phyloP scores from a whole-genome alignment of 2,888 invertebrate species.

The Tipula confusa region DNA sequence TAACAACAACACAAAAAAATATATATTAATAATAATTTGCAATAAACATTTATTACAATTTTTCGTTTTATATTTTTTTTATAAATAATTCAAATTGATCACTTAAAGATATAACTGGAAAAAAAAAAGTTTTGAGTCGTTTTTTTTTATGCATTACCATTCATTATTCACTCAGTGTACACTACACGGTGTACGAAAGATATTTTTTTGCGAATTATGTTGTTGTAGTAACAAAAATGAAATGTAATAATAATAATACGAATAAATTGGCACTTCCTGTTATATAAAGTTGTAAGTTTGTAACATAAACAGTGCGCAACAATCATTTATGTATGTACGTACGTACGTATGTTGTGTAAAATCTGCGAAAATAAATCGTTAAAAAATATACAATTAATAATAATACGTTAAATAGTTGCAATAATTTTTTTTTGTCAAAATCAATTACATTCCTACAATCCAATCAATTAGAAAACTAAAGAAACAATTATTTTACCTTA shows the following conservation, averaged over 20 bases:
- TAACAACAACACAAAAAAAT: not conserved
- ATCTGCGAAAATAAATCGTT: not conserved
- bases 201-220: not conserved
- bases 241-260: not conserved
- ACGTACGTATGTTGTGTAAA: not conserved
- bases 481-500: not conserved
- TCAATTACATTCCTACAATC: constrained; percentile 25
- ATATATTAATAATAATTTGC: not conserved
- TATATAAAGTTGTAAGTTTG: not conserved
- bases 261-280: constrained; percentile 20
- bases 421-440: not conserved
- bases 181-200: not conserved
- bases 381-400: not conserved
- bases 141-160: not conserved
- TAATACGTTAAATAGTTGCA: not conserved
- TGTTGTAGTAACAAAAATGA: not conserved
- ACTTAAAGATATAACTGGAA: not conserved
- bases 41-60: constrained; percentile 1
- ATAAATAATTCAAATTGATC: constrained; percentile 12
- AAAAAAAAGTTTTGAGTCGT: not conserved
- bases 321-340: not conserved
- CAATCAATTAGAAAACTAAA: not conserved
- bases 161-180: constrained; percentile 5
- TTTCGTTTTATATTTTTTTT: not conserved
- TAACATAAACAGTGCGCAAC: not conserved